Percentiles rank a stretch among this genome's conserved stretches.
Conservation (phyloP, 2,113 vertebrate genomes). For the Nestor notabilis region DNA sequence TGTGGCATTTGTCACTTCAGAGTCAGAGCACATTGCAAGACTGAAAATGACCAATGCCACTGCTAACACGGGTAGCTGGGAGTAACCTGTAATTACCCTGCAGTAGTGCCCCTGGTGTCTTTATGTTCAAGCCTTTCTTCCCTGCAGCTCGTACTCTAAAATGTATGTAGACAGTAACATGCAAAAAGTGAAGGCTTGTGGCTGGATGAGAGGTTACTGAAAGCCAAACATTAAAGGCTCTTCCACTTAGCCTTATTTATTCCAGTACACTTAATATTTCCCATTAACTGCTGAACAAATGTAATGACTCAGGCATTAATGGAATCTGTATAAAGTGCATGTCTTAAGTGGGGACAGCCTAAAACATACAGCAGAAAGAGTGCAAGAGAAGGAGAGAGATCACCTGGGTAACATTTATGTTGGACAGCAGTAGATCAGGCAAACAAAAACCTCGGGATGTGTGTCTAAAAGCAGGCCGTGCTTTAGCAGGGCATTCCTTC, state of each 20-base stretch:
- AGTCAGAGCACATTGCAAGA: not conserved
- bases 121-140: not conserved
- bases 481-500: not conserved
- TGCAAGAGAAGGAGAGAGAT: not conserved
- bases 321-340: not conserved
- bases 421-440: not conserved
- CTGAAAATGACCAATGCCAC: not conserved
- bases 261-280: constrained; percentile 34
- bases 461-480: not conserved
- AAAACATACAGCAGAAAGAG: not conserved
- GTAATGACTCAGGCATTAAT: constrained; percentile 16
- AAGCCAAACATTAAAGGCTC: not conserved
- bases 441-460: not conserved
- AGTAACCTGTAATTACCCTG: not conserved
- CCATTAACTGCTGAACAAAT: not conserved
- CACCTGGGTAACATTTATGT: not conserved
- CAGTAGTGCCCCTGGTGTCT: not conserved
- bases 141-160: not conserved
- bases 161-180: not conserved
- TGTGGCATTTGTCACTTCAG: not conserved
- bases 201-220: not conserved
- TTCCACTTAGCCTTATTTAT: not conserved
- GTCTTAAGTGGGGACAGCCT: not conserved
- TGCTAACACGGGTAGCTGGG: not conserved
- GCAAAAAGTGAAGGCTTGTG: not conserved